A percentile compares a stretch with the other conserved stretches of the same genome.
Conservation (phyloP, 1,140 invertebrate genomes). For the Drosophila biarmipes region DNA sequence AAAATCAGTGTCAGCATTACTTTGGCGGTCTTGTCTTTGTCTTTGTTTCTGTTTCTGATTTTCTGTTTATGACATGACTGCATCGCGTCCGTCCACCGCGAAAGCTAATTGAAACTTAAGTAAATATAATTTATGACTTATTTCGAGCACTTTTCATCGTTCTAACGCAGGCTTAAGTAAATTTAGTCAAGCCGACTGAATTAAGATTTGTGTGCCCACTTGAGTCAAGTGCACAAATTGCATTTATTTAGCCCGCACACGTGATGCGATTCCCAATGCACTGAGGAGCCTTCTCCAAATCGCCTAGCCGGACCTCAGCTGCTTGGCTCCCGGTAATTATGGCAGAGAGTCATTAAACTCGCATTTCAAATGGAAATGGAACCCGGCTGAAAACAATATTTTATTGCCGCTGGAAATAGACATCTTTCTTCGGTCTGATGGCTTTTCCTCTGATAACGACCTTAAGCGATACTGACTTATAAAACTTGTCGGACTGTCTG, state of each 20-base stretch:
- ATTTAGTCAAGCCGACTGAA: constrained; percentile 57
- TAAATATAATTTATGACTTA: constrained; percentile 78
- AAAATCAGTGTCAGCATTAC: constrained; percentile 57
- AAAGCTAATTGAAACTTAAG: constrained; percentile 59
- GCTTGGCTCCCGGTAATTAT: constrained; percentile 43
- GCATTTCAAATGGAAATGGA: constrained; percentile 58
- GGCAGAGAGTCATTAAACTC: constrained; percentile 66
- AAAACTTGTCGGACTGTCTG: constrained; percentile 17
- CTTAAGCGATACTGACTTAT: constrained; percentile 38
- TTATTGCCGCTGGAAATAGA: constrained; percentile 53
- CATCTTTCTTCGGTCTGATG: constrained; percentile 19
- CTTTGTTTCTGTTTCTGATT: constrained; percentile 49
- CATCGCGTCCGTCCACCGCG: constrained; percentile 25
- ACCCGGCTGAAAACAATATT: constrained; percentile 44
- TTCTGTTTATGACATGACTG: constrained; percentile 41
- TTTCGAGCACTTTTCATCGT: constrained; percentile 27
- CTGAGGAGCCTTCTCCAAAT: constrained; percentile 25
- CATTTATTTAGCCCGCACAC: constrained; percentile 62
- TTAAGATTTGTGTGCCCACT: constrained; percentile 75
- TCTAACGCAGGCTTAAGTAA: constrained; percentile 61
- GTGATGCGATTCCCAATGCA: constrained; percentile 50
- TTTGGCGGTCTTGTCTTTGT: constrained; percentile 57
- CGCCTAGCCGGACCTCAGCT: constrained; percentile 45
- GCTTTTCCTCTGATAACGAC: constrained; percentile 50
- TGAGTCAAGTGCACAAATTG: constrained; percentile 71